Evolutionary conservation across 1,140 invertebrate species (phyloP).

Genomic region (Oryctes rhinoceros): DNA sequence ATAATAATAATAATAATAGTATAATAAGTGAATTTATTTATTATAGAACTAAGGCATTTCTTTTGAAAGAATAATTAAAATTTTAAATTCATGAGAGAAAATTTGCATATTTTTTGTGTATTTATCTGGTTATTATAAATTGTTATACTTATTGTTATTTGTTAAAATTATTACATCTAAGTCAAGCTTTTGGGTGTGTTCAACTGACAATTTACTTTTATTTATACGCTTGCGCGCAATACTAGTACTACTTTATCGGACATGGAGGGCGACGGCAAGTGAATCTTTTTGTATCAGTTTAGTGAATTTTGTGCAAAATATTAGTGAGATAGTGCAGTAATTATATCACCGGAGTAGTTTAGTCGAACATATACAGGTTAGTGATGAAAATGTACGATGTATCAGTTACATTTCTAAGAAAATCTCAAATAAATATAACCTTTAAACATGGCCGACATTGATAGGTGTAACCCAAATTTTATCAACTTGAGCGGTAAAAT

Average conservation of each 20-base stretch:
- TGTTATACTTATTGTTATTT: background rate
- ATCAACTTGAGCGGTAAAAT: background rate
- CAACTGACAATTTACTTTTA: slow-evolving; percentile 16
- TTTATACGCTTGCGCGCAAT: slow-evolving; percentile 33
- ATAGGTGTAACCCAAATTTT: slow-evolving; percentile 43
- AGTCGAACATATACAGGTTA: slow-evolving; percentile 37
- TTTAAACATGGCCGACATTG: slow-evolving; percentile 41
- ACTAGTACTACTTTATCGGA: slow-evolving; percentile 38
- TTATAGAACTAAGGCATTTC: no score
- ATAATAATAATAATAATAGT: no score
- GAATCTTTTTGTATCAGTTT: slow-evolving; percentile 21
- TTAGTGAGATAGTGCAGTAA: slow-evolving; percentile 32
- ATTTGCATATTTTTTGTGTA: no score
- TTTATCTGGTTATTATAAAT: background rate
- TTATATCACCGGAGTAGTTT: slow-evolving; percentile 8
- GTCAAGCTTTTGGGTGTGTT: slow-evolving; percentile 37
- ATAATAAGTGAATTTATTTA: no score
- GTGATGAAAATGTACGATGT: background rate
- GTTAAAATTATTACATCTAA: background rate
- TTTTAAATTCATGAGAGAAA: no score
- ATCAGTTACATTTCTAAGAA: slow-evolving; percentile 29
- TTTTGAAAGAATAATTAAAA: no score
- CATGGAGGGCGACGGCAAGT: slow-evolving; percentile 37
- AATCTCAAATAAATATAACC: slow-evolving; percentile 40
- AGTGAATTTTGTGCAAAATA: slow-evolving; percentile 38